Evolutionary conservation across 2,888 invertebrate genomes (phyloP), one percentile per base, ranked within the genome.

Genomic region (Rugalucina vietnamica): DNA sequence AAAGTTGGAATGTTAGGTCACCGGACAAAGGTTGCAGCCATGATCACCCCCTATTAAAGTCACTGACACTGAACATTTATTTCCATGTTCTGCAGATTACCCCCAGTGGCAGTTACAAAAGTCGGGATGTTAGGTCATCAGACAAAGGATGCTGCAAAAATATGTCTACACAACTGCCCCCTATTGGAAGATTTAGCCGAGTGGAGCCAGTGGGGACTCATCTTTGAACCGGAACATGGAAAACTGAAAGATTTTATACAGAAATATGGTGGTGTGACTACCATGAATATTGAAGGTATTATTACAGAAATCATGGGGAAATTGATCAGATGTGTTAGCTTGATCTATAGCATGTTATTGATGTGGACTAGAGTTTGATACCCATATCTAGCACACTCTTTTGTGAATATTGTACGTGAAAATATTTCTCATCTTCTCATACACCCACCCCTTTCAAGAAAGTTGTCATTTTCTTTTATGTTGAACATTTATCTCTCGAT

Each of bases 201-300:
- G 24, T 94, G 94, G 93, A 92, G 92, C 49, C 93, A 94, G 84
- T 95, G 95, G 95, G 77, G 88, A 43, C 79, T 92, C 29, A 92
- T 94, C 39, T 95, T 94, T 89, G 91, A 93, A 82, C 93, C 95
- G 10, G 91, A 94, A 87, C 89, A 91, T 60, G 94, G 94, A 1
- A 90, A 90, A 57, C 88, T 95, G 77, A 92, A 92, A 76, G 92
- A 93, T 57, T 94, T 94, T 78, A 81, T 94, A 10, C 91, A 92
- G 83, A 93, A 93, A 81, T 91, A 94, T 89, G 94, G 94, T 5
- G 93, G 93, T 0, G 79, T 90, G 1, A 90, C 91, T 27, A 89
- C 82, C 0, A 83, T 91, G 27, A 71, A 77, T 39, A 27, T 92
- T 10, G 91, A 92, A 87, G 93, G 93, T 93, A 72, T 50, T n/a